Base-by-base conservation (phyloP, 2,113 vertebrate species). In the Pterocles gutturalis region DNA sequence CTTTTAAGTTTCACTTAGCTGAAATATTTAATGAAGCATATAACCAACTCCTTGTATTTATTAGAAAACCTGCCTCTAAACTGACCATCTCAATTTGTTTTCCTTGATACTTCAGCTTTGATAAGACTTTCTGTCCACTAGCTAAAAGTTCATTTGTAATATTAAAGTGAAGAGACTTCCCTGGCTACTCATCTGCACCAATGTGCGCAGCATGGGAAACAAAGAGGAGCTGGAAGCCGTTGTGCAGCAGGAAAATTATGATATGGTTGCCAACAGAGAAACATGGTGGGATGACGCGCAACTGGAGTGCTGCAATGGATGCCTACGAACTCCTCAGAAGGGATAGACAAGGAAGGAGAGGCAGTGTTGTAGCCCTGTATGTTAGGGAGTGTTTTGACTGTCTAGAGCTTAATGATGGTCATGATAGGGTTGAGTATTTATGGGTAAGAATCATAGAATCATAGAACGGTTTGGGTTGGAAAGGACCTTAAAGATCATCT, bases 41-140 rank as follows among this genome's bases (percentile, higher is more conserved):
- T 45, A 87, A 80, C 26, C 17, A 73, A 22, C 13, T 83, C 53
- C 88, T 81, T 86, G 75, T 65, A 87, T 89, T 79, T 86, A 73
- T 91, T 85, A 92, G 71, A 72, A 91, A 91, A 65, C 17, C 26
- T 96, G 57, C 41, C 54, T 93, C 45, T 62, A 87, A 83, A 72
- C 49, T 89, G 83, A 86, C 64, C 53, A 79, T 85, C 24, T 93
- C 82, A 82, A 76, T 93, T 94, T 96, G 46, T 83, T 94, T 95
- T 85, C 55, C 73, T 88, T 80, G 38, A 81, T 57, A 55, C 12
- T 91, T 55, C 87, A 91, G 43, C 11, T 86, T 87, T 58, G 62
- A 94, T 80, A 91, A 83, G 78, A 91, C 46, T 73, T 43, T 70
- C 66, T 77, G 55, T 70, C 87, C 84, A 67, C 29, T 41, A 33